phyloP scores from a whole-genome alignment of 2,888 invertebrate genomes.

The Trichogramma evanescens region DNA sequence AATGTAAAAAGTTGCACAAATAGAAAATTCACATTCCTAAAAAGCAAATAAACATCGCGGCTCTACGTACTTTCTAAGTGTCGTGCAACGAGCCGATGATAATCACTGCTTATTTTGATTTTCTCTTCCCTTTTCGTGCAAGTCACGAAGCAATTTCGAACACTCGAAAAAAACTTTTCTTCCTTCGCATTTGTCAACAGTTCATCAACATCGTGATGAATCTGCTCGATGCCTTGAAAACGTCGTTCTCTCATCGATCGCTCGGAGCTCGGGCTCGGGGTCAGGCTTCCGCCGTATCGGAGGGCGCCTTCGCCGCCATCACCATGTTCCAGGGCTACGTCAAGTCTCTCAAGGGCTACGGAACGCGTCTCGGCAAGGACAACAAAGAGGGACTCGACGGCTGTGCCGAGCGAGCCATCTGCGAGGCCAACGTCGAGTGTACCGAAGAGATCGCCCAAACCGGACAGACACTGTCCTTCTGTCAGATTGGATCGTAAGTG shows the following conservation, averaged over 20 bases:
- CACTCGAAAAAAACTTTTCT: too few relatives aligned
- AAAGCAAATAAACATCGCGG: too few relatives aligned
- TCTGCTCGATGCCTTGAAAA: constrained; percentile 83
- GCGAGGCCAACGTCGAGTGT: constrained; percentile 85
- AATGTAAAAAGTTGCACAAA: too few relatives aligned
- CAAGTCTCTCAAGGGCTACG: constrained; percentile 56
- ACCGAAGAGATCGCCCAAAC: constrained; percentile 67
- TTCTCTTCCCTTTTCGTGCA: too few relatives aligned
- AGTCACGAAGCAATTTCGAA: too few relatives aligned
- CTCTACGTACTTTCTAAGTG: constrained; percentile 6
- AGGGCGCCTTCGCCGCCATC: constrained; percentile 81
- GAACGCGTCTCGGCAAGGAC: constrained; percentile 58
- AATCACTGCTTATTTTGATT: too few relatives aligned
- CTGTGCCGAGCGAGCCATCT: constrained; percentile 59
- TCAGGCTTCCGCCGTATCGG: constrained; percentile 80
- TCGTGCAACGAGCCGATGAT: constrained; percentile 29
- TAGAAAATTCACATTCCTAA: too few relatives aligned
- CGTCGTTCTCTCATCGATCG: constrained; percentile 86
- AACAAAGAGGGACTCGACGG: constrained; percentile 81
- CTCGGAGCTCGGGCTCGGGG: constrained; percentile 77
- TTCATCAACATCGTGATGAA: constrained; percentile 89
- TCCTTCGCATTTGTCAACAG: constrained; percentile 48
- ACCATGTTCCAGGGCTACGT: constrained; percentile 79
- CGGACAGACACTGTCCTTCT: constrained; percentile 72
- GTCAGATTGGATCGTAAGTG: constrained; percentile 88